Conservation (phyloP, 2,797 vertebrate genomes). For the Sphenopsis melanotis region DNA sequence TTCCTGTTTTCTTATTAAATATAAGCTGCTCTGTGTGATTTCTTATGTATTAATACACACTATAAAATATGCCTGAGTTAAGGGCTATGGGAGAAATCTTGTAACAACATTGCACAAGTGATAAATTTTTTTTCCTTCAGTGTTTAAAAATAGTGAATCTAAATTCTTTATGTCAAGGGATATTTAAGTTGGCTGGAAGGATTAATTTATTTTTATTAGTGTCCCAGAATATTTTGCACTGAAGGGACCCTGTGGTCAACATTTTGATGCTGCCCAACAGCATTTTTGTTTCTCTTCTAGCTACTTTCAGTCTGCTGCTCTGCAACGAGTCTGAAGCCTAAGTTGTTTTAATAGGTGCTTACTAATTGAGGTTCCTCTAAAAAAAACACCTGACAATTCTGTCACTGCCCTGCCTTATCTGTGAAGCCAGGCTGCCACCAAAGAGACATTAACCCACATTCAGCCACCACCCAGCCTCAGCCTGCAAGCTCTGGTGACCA, state of each 20-base stretch:
- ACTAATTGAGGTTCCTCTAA: constrained; percentile 33
- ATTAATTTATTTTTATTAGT: constrained; percentile 41
- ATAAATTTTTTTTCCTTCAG: constrained; percentile 4
- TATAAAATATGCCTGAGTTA: not conserved
- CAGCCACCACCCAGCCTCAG: not conserved
- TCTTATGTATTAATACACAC: not conserved
- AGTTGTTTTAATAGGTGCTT: constrained; percentile 6
- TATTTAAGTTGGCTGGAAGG: constrained; percentile 41
- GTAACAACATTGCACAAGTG: constrained; percentile 12
- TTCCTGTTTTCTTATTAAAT: constrained; percentile 2
- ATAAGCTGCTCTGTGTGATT: not conserved
- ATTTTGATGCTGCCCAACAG: not conserved
- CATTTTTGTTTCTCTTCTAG: not conserved
- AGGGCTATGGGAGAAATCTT: constrained; percentile 34
- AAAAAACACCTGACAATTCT: constrained; percentile 5
- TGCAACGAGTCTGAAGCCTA: not conserved
- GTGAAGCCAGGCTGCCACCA: not conserved
- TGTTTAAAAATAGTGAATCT: constrained; percentile 47
- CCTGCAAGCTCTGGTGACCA: not conserved
- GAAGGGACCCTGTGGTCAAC: not conserved
- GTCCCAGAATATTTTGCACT: constrained; percentile 18
- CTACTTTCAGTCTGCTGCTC: not conserved
- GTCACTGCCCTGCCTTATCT: not conserved
- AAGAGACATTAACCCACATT: not conserved
- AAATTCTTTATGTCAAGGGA: constrained; percentile 33